Base-by-base conservation (phyloP, 1,140 invertebrate genomes). In the Pinna nobilis region DNA sequence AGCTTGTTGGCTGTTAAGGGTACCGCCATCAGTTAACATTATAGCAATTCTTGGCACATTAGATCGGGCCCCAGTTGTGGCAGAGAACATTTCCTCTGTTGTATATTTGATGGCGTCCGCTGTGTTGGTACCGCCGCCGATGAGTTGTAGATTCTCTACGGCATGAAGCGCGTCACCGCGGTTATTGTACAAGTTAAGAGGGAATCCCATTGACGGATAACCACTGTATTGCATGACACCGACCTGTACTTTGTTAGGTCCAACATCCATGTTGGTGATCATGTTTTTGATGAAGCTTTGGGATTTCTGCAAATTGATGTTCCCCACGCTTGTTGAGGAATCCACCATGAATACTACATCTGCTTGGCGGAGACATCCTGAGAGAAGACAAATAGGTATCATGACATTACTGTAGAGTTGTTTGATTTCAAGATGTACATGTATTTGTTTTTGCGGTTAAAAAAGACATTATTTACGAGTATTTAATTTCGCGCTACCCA, bases 291-390 rank as follows among this genome's bases (percentile, higher is more conserved):
- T 55, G 41, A 80, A 80, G 37, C 77, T 70, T 51, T 82, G 74
- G 37, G 76, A 75, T 35, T 79, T 79, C 6, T 74, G 47, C 30
- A 80, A 79, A 61, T 82, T 70, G 4, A 53, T 51, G 18, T 35
- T 59, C 3, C 78, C 76, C n/a, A 83, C 73, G 49, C 75, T 82
- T 37, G 70, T 76, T 4, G 79, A 81, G 3, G 80, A 79, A 55
- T 83, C 82, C 2, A 83, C 61, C 64, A 83, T 53, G 63, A 83
- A 80, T n/a, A 80, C 77, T 35, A 83, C 33, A 69, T 83, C 82
- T 13, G 80, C 80, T 49, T 77, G 73, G 18, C 74, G 74, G 5
- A 82, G 74, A 63, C 81, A 84, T 25, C 70, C 78, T 82, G 49
- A 20, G 23, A 59, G 32, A 23, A 11, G 11, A 51, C n/a, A 28